Evolutionary conservation across 2,797 vertebrate genomes (phyloP).

Genomic region (Megalops cyprinoides): DNA sequence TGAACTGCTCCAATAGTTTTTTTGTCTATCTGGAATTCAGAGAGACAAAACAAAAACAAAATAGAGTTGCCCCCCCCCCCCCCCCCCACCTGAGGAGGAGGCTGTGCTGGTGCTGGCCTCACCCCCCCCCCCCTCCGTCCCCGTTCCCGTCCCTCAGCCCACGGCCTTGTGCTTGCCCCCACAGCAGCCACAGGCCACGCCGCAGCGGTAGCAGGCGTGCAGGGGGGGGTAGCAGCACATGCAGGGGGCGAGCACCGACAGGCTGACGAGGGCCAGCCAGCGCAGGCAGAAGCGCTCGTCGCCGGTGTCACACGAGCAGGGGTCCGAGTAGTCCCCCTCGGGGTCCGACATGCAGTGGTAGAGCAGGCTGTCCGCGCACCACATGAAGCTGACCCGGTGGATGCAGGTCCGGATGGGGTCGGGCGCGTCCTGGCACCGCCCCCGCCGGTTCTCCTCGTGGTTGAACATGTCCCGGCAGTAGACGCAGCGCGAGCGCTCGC

Average conservation of each 20-base stretch:
- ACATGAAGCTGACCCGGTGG: conserved; percentile 93
- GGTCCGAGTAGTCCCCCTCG: conserved; percentile 96
- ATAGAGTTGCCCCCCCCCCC: conserved; percentile 16
- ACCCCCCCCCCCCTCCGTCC: not conserved
- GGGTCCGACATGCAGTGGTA: conserved; percentile 99
- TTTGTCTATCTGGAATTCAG: conserved; percentile 68
- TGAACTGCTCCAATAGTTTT: conserved; percentile 61
- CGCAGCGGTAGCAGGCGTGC: conserved; percentile 91
- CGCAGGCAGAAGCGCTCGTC: conserved; percentile 92
- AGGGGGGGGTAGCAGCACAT: conserved; percentile 98
- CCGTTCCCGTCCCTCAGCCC: conserved; percentile 71
- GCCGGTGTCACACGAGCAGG: conserved; percentile 93
- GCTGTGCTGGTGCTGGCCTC: no score
- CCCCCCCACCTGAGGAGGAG: no score
- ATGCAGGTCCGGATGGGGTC: conserved; percentile 88
- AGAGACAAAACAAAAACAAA: conserved; percentile 61
- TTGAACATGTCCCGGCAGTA: conserved; percentile 94
- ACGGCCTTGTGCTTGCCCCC: conserved; percentile 94
- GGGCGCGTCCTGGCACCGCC: conserved; percentile 92
- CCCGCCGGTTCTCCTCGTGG: conserved; percentile 84
- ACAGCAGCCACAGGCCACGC: conserved; percentile 90
- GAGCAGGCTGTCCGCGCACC: conserved; percentile 97
- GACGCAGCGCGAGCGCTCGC: conserved; percentile 84
- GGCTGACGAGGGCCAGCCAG: conserved; percentile 93
- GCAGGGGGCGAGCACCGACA: conserved; percentile 94